Evolutionary conservation across 2,113 vertebrate genomes (phyloP), one percentile per base, ranked within the genome.

Genomic region (Lanius collurio): DNA sequence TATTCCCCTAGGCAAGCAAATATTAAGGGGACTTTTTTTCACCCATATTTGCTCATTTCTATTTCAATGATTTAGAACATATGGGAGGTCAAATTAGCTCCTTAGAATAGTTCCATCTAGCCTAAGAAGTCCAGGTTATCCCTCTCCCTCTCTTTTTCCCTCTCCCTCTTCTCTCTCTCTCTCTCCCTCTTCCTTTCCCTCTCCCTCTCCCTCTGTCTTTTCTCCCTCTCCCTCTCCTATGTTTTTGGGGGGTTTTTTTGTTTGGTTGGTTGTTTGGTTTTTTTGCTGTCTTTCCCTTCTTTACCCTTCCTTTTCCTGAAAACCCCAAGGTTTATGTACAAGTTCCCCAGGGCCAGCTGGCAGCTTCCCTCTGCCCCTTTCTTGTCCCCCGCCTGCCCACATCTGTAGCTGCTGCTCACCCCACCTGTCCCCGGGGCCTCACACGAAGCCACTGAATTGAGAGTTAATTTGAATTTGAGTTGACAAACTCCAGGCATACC

Each of bases 401-500:
- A 91, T 95, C 88, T 94, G 80, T 88, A 53, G 88, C 69, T 59
- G 49, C 63, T 73, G 90, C 46, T 90, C 65, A 82, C 83, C 82
- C 94, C 73, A 62, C 59, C 75, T 81, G 85, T 62, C 73, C 83
- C 44, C 7, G 0, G 18, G 77, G 90, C 94, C 95, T 33, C 93
- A 88, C 93, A 94, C 83, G 71, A 96, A 97, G 94, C 87, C 95
- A 78, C 92, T 55, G 83, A 91, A 96, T 93, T 93, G 79, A 52
- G 90, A 96, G 50, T 94, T 97, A 96, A 96, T 96, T 97, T 96
- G 94, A 96, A 95, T 93, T 83, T 88, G 68, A 94, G 92, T 71
- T 95, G 95, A 96, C 89, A 71, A 94, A 95, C 77, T 96, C 92
- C 96, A 97, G 93, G 93, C 93, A 10, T 79, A 89, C 37, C 82